Conservation (phyloP, 2,888 invertebrate species). For the Epinotia bilunana region DNA sequence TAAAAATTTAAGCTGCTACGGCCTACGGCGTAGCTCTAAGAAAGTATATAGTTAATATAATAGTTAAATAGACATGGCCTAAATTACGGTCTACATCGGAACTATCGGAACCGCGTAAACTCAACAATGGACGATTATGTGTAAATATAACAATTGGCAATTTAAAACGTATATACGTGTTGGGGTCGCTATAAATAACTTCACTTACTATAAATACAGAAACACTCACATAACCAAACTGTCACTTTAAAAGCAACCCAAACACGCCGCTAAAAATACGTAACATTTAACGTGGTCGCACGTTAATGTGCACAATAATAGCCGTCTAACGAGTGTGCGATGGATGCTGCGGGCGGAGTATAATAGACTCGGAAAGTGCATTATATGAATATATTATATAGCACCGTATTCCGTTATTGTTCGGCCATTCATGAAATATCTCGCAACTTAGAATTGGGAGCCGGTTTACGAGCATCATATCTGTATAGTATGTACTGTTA, state of each 20-base stretch:
- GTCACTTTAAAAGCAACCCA: constrained; percentile 20
- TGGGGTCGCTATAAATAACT: background rate
- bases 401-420: background rate
- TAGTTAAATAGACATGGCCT: too few species aligned
- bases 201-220: background rate
- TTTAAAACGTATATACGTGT: background rate
- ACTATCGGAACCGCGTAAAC: too few species aligned
- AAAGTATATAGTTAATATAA: too few species aligned
- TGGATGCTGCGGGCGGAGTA: constrained; percentile 3
- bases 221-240: background rate
- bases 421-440: constrained; percentile 20
- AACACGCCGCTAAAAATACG: constrained; percentile 26
- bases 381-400: constrained; percentile 6
- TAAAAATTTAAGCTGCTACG: too few species aligned
- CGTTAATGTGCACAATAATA: constrained; percentile 19
- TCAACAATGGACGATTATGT: too few species aligned
- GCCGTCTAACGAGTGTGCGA: constrained; percentile 20
- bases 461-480: background rate
- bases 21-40: too few species aligned
- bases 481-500: background rate
- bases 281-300: constrained; percentile 5
- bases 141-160: background rate
- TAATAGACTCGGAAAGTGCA: constrained; percentile 17
- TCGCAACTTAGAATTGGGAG: background rate
- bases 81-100: too few species aligned